Conservation (phyloP, 2,113 vertebrate species). For the Thalassoma bifasciatum region DNA sequence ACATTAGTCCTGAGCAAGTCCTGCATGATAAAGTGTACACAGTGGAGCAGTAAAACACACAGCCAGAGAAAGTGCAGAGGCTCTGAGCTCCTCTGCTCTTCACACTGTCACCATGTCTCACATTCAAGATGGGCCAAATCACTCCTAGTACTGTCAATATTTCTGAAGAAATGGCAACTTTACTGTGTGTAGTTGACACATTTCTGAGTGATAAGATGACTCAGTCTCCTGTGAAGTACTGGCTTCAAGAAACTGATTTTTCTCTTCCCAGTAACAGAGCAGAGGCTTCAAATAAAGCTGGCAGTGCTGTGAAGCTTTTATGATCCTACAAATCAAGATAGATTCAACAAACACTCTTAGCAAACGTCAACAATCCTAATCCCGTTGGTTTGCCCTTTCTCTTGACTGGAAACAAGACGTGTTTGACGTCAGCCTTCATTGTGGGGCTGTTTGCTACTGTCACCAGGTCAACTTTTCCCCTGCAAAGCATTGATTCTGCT, state of each 20-base stretch:
- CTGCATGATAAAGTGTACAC: constrained; percentile 32
- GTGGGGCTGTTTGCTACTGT: too few species aligned
- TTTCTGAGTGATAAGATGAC: constrained; percentile 56
- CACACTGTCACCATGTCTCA: constrained; percentile 19
- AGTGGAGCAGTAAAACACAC: constrained; percentile 17
- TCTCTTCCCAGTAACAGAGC: constrained; percentile 2
- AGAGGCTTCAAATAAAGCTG: neutral
- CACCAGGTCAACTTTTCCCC: too few species aligned
- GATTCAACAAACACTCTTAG: too few species aligned
- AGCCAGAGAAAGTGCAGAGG: constrained; percentile 43
- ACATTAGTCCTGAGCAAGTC: constrained; percentile 44
- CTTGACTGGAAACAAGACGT: too few species aligned
- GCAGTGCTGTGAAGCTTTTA: neutral
- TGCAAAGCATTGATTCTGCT: too few species aligned
- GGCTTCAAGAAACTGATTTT: constrained; percentile 39
- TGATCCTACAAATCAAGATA: too few species aligned
- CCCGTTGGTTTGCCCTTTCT: too few species aligned
- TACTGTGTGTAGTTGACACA: constrained; percentile 61
- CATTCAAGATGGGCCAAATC: constrained; percentile 50
- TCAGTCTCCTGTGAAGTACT: constrained; percentile 42
- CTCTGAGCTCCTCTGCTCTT: constrained; percentile 58
- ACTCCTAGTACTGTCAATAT: constrained; percentile 49
- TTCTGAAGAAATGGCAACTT: constrained; percentile 59
- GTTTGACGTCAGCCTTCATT: too few species aligned
- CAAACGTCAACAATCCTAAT: too few species aligned